Percentiles rank a stretch among this genome's conserved stretches.
These are phyloP conservation scores for Calyptommatus sinebrachiatus DNA, from an alignment of 2,113 vertebrate species.

Conservation along the genomic window DNA sequence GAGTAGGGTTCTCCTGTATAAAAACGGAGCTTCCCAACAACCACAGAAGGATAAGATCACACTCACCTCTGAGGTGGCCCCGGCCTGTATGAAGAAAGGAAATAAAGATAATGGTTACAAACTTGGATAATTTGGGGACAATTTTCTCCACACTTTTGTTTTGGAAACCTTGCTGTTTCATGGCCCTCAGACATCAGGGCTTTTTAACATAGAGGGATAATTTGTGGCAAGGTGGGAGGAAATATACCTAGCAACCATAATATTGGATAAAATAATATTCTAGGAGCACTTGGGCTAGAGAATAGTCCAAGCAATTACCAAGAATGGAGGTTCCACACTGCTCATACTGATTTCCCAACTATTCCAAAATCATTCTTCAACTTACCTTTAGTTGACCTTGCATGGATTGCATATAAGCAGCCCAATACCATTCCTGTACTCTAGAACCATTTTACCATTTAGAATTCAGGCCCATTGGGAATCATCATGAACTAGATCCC, in stretches of 20 bases:
- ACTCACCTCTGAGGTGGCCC: constrained; percentile 64
- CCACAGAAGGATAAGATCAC: accelerated
- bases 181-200: neutral
- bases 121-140: neutral
- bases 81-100: constrained; percentile 39
- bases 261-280: neutral
- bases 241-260: neutral
- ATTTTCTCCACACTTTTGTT: too few relatives aligned
- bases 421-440: too few relatives aligned
- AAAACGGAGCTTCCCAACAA: accelerated
- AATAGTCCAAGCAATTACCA: neutral
- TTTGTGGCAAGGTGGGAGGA: neutral
- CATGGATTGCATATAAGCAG: too few relatives aligned
- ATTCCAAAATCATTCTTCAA: too few relatives aligned
- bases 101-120: constrained; percentile 6
- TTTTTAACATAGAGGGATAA: neutral
- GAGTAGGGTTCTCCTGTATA: too few relatives aligned
- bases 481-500: neutral
- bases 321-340: too few relatives aligned
- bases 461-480: neutral
- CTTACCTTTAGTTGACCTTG: too few relatives aligned
- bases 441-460: neutral
- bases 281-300: neutral
- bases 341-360: too few relatives aligned
- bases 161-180: neutral